These are phyloP conservation scores for Dryocosmus kuriphilus DNA, from an alignment of 2,888 invertebrate species.

Conservation along the genomic window DNA sequence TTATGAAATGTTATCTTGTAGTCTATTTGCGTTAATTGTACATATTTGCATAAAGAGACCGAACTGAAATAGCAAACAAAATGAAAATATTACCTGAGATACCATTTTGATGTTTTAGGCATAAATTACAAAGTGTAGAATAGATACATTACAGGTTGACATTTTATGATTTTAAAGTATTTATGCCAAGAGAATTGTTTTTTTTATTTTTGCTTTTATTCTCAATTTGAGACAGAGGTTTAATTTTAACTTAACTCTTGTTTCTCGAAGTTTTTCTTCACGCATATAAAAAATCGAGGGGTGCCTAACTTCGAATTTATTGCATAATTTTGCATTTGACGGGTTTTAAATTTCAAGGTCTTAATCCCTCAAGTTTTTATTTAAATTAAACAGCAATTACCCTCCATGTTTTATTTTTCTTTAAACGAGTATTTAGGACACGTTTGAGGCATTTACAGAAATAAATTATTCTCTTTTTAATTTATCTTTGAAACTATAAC, in stretches of 20 bases:
- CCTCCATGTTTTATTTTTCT: too few relatives aligned
- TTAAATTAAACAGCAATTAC: too few relatives aligned
- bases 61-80: slow-evolving; percentile 34
- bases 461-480: too few relatives aligned
- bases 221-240: neutral
- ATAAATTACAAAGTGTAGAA: neutral
- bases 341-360: too few relatives aligned
- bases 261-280: neutral
- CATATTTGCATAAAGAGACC: slow-evolving; percentile 42
- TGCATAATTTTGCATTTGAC: neutral
- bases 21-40: slow-evolving; percentile 39
- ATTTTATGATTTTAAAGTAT: slow-evolving; percentile 17
- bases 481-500: too few relatives aligned
- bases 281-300: neutral
- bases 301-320: neutral
- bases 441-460: too few relatives aligned
- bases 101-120: slow-evolving; percentile 21
- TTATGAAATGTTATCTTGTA: slow-evolving; percentile 28
- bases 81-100: slow-evolving; percentile 3
- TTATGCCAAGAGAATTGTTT: neutral
- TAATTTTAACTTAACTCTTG: neutral
- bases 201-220: neutral
- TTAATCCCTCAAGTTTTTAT: too few relatives aligned
- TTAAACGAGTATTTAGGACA: too few relatives aligned
- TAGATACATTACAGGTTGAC: slow-evolving; percentile 11